Evolutionary conservation across 1,140 invertebrate species (phyloP).

Genomic region (Theocolax elegans): DNA sequence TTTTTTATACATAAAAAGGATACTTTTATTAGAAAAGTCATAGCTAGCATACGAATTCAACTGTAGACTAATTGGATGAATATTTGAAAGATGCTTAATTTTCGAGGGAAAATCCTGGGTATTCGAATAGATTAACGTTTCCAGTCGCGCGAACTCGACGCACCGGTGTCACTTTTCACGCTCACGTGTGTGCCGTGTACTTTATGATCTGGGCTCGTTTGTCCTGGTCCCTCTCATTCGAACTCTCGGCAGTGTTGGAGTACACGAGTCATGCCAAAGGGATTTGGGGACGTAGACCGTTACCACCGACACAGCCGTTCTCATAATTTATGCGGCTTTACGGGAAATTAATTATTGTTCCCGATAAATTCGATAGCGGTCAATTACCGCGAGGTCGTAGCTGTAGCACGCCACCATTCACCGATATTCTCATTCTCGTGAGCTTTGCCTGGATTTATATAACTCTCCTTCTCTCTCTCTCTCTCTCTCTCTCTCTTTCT

Average conservation of each 20-base stretch:
- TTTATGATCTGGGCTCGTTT: neutral
- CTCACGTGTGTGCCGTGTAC: neutral
- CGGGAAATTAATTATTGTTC: slow-evolving; percentile 54
- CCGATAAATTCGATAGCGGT: slow-evolving; percentile 46
- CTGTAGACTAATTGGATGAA: too few relatives aligned
- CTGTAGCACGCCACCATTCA: too few relatives aligned
- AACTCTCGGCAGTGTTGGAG: slow-evolving; percentile 7
- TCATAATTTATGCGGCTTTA: slow-evolving; percentile 56
- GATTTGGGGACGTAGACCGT: slow-evolving; percentile 41
- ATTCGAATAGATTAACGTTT: too few relatives aligned
- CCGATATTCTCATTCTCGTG: neutral
- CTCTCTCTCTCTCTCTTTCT: neutral
- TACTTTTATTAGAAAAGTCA: too few relatives aligned
- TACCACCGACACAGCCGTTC: slow-evolving; percentile 32
- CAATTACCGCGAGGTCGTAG: too few relatives aligned
- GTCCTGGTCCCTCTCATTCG: neutral
- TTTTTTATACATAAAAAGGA: too few relatives aligned
- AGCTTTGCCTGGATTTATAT: neutral
- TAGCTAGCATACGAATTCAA: too few relatives aligned
- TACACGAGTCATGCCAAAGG: slow-evolving; percentile 40
- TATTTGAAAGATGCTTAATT: too few relatives aligned
- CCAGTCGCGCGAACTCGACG: neutral
- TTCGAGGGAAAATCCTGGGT: too few relatives aligned
- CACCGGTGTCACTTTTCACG: neutral
- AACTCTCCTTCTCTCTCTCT: neutral